Conservation (phyloP, 1,140 invertebrate genomes). For the Caenorhabditis latens region DNA sequence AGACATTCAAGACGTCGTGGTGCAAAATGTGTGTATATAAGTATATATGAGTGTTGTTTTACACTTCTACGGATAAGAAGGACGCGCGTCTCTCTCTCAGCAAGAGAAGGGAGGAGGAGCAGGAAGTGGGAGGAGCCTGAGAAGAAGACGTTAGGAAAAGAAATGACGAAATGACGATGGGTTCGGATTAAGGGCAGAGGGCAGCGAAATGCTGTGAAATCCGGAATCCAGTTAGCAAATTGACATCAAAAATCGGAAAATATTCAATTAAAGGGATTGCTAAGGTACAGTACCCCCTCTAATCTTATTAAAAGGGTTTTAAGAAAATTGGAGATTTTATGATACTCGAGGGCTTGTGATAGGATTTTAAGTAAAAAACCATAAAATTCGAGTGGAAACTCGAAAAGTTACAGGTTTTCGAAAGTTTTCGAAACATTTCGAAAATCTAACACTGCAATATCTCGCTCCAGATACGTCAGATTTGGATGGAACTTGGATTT, state of each 20-base stretch:
- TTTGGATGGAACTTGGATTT: too few species aligned
- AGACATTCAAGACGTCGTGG: neutral
- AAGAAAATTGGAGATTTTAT: too few species aligned
- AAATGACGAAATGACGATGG: slow-evolving; percentile 18
- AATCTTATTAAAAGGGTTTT: too few species aligned
- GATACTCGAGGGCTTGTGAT: too few species aligned
- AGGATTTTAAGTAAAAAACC: too few species aligned
- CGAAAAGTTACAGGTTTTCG: too few species aligned
- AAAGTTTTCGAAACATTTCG: too few species aligned
- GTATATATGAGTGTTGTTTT: slow-evolving; percentile 30
- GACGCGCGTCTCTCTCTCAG: neutral
- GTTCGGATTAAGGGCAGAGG: neutral
- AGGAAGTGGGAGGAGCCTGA: neutral
- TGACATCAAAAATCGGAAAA: neutral
- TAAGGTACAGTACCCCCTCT: too few species aligned
- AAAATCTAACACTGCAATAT: too few species aligned
- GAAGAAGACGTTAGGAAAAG: neutral
- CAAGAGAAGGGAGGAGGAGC: neutral
- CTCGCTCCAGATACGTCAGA: too few species aligned
- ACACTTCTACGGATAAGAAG: slow-evolving; percentile 5
- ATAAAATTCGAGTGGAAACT: too few species aligned
- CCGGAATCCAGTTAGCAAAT: slow-evolving; percentile 2
- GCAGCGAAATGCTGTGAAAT: neutral
- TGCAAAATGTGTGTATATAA: neutral
- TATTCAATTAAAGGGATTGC: neutral